Base-by-base conservation (phyloP, 2,888 invertebrate genomes). In the Lissonota sp. region DNA sequence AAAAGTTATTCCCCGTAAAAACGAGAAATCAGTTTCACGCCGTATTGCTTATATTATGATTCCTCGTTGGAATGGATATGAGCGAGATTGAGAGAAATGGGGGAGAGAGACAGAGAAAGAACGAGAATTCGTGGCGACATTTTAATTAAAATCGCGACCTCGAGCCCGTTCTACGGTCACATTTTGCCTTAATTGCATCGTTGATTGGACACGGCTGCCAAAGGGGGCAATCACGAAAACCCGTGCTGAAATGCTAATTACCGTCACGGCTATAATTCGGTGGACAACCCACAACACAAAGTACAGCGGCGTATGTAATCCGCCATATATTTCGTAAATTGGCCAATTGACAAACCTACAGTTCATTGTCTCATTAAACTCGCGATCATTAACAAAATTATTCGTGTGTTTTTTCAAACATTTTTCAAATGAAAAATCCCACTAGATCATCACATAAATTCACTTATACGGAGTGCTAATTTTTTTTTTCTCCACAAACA, bases 121-220 rank as follows among this genome's bases (percentile, higher is more conserved):
- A 51, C 57, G 58, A 71, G 57, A 60, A 79, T 76, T 66, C 78
- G 72, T 71, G 79, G 85, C 75, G 83, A 85, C 80, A 79, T 82
- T 85, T 82, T 85, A 85, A 85, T 85, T 85, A 85, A 85, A 85
- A 85, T 83, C 83, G 74, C 75, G 71, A 69, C 67, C 79, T 67
- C 63, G 66, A 64, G 79, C 70, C 42, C 79, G 64, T 40, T 70
- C 69, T 58, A 71, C 74, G 64, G 70, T 71, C 71, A 67, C 78
- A 82, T 82, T 82, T 82, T 79, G 78, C 81, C 85, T 82, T 83
- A 87, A 87, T 87, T 86, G 85, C 83, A 81, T 71, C 79, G 83
- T 79, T 86, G 87, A 86, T 85, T 86, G 86, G 83, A 86, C 86
- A 81, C 80, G 82, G 75, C 77, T 57, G 85, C 82, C 84, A 83